Conservation (phyloP, 2,888 invertebrate genomes). For the Thereva unica region DNA sequence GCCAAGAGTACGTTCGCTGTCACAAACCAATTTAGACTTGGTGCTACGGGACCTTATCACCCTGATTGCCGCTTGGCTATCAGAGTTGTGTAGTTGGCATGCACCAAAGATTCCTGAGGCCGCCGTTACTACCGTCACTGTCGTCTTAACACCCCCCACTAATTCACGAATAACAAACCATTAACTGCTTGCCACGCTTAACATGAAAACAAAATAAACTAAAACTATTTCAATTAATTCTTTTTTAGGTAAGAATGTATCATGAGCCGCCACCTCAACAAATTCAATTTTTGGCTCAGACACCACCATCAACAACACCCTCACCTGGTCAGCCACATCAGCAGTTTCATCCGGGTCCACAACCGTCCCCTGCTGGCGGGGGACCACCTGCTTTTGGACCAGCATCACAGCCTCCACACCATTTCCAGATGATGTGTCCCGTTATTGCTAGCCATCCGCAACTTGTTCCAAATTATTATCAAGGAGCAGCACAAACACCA, state of each 20-base stretch:
- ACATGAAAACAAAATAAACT: not conserved
- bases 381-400: conserved; percentile 60
- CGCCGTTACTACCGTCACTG: no score
- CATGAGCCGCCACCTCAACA: conserved; percentile 64
- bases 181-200: not conserved
- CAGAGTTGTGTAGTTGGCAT: no score
- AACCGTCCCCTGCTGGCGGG: conserved; percentile 62
- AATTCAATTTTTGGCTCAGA: conserved; percentile 63
- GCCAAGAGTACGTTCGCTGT: no score
- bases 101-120: no score
- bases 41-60: no score
- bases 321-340: conserved; percentile 64
- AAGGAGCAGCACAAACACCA: conserved; percentile 54
- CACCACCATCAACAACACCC: conserved; percentile 62
- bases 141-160: no score
- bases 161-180: no score
- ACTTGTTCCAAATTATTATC: conserved; percentile 54
- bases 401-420: conserved; percentile 59
- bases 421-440: conserved; percentile 66
- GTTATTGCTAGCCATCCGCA: conserved; percentile 59
- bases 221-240: not conserved
- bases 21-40: no score
- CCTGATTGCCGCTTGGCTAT: no score
- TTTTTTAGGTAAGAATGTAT: conserved; percentile 68
- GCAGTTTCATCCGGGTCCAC: conserved; percentile 64